Evolutionary conservation across 2,113 vertebrate genomes (phyloP).

Genomic region (Mormyrus iriodes): DNA sequence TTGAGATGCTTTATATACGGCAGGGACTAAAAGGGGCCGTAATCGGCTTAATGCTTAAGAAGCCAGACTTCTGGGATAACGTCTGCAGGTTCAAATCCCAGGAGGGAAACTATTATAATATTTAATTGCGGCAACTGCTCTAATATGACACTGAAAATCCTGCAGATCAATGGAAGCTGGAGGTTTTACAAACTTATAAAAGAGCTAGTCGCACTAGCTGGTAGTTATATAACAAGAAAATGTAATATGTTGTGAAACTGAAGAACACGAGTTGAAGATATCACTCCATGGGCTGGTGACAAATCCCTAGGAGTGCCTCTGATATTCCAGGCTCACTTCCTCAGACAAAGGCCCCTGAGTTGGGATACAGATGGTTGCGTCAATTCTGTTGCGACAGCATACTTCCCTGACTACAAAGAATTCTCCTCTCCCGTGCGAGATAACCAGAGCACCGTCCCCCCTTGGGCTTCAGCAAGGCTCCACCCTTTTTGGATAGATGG

Average conservation of each 20-base stretch:
- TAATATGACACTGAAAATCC: neutral
- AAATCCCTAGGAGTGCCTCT: neutral
- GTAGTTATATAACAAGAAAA: neutral
- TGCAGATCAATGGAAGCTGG: neutral
- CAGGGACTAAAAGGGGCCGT: neutral
- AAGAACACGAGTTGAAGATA: neutral
- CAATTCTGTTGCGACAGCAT: neutral
- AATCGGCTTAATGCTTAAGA: neutral
- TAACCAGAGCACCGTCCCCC: neutral
- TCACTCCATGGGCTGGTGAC: neutral
- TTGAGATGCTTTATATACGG: neutral
- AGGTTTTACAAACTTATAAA: neutral
- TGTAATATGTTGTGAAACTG: neutral
- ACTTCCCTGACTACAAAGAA: neutral
- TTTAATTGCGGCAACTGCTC: neutral
- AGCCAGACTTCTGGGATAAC: neutral
- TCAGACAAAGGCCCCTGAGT: neutral
- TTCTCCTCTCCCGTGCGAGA: neutral
- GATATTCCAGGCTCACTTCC: neutral
- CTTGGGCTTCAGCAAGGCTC: neutral
- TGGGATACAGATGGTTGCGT: neutral
- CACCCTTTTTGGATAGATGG: neutral
- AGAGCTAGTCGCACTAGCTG: neutral
- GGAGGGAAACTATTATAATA: neutral
- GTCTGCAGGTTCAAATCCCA: neutral